These are phyloP conservation scores for Nestor notabilis DNA, from an alignment of 2,113 vertebrate genomes.

Conservation along the genomic window DNA sequence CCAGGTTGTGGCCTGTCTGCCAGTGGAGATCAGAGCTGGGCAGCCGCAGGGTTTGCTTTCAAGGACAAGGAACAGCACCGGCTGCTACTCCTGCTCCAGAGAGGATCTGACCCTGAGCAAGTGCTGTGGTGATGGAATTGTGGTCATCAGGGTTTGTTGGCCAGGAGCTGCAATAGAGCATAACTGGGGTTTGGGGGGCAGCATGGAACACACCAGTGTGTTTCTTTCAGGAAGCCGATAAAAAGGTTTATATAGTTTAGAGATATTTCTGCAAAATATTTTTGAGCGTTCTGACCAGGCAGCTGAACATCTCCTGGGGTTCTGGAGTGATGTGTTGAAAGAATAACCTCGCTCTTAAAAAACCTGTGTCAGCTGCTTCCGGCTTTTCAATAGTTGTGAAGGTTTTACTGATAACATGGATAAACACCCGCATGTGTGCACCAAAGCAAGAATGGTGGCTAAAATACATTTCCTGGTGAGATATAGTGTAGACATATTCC, in stretches of 20 bases:
- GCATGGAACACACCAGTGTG: fast-evolving
- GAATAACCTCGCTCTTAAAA: conserved; percentile 18
- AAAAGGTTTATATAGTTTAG: not conserved
- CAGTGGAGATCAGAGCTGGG: not conserved
- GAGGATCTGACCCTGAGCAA: not conserved
- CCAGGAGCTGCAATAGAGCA: fast-evolving
- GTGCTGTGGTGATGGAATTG: fast-evolving
- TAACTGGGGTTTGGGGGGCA: not conserved
- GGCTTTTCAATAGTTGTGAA: not conserved
- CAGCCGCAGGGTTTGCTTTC: not conserved
- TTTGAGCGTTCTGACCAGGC: not conserved
- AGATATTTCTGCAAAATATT: not conserved
- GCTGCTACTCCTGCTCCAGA: not conserved
- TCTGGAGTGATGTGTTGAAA: not conserved
- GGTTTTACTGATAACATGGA: conserved; percentile 23
- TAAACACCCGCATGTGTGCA: not conserved
- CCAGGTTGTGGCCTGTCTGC: not conserved
- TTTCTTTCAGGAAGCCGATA: not conserved
- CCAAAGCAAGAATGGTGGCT: not conserved
- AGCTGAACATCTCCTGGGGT: not conserved
- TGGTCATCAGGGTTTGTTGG: not conserved
- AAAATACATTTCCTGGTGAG: not conserved
- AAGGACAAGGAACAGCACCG: not conserved
- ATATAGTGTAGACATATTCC: not conserved
- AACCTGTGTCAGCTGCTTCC: conserved; percentile 10